Base-by-base conservation (phyloP, 1,140 invertebrate genomes). In the Homarus americanus region DNA sequence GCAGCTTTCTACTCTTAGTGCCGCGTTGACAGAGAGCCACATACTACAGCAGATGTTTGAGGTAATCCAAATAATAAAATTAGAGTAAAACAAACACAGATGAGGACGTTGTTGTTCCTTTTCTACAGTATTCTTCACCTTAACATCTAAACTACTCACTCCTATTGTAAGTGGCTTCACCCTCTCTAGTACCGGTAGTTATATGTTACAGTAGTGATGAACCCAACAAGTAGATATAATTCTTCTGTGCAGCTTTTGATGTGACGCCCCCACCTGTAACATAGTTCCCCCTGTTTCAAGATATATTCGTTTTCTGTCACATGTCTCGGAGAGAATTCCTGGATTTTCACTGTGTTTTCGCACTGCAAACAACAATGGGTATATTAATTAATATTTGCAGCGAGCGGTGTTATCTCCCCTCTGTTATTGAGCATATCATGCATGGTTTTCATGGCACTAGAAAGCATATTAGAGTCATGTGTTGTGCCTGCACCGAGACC, bases 41-140 rank as follows among this genome's bases (percentile, higher is more conserved):
- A 17, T 72, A 72, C n/a, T 24, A 24, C 63, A 69, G 12, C n/a
- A 69, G 28, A 32, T 69, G 24, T 32, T 32, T 69, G 63, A 69
- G 63, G 63, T 69, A 69, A 69, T 69, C 17, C 24, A 69, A 69
- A 69, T 32, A 24, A 69, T 69, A n/a, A n/a, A n/a, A 78, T 66
- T 40, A 38, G 79, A 76, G 73, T 40, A 90, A 66, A 49, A 83
- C 72, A 84, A 83, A 90, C 80, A 83, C 40, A 76, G 88, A 83
- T 90, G 72, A 90, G 88, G 88, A 90, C 82, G 88, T 84, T 75
- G 88, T 90, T 90, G 79, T 78, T 90, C 88, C 82, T 90, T 83
- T 53, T 83, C 38, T 72, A 49, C 79, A 72, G 63, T 89, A 72
- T 73, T 63, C 80, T 84, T 76, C 88, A 83, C 80, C 38, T 63